Base-by-base conservation (phyloP, 2,797 vertebrate species). In the Crocidura indochinensis region DNA sequence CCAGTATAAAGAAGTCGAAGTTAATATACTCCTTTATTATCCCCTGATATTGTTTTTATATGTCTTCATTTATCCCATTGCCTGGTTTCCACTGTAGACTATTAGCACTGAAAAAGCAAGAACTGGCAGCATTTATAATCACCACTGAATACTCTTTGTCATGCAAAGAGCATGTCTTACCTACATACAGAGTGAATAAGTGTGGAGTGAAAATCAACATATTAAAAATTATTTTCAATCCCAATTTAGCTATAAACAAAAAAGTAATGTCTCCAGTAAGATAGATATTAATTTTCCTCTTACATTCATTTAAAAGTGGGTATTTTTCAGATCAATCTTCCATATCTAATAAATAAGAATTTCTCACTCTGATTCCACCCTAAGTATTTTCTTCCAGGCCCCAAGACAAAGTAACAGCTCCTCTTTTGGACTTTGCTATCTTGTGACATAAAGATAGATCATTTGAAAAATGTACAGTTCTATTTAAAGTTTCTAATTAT, bases 181-280 rank as follows among this genome's bases (percentile, higher is more conserved):
- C 31, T 64, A 60, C 38, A 68, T 2, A 10, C 17, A 46, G 49
- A 65, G 64, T 27, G 10, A 75, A 60, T 38, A 29, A 20, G 46
- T 88, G n/a, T n/a, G 47, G 65, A 94, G 22, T 49, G 6, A 68
- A 11, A 11, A 24, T 67, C 75, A 65, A 20, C 82, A 68, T n/a
- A 68, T 14, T 85, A 31, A 73, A 64, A 87, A 67, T 67, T 67
- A 72, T 31, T n/a, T 49, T 44, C 15, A 85, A 87, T 60, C 75
- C 38, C 62, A 69, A 17, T 75, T 60, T 71, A 82, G 46, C 56
- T 31, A 4, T 24, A 17, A 83, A 71, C 46, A 69, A 89, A 90
- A 87, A 72, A 92, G 31, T 17, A 31, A 26, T 22, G 3, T 60
- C 56, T 84, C 78, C 78, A 44, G 83, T 68, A 26, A 74, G 26